Conservation (phyloP, 2,797 vertebrate species). For the Tapirus indicus region DNA sequence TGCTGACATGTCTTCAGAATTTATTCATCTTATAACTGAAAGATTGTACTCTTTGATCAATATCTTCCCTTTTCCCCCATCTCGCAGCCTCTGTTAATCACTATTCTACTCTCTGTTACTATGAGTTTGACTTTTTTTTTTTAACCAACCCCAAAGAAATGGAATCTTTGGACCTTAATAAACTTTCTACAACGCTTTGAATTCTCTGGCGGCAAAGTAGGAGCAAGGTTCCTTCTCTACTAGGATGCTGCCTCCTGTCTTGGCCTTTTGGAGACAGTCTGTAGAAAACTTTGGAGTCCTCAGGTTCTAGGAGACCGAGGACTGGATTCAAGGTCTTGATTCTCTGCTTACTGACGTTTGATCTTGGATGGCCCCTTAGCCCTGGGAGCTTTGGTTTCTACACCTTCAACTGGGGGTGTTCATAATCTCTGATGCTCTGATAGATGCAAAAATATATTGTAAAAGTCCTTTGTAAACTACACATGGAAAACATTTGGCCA, state of each 20-base stretch:
- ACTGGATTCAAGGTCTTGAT: not conserved
- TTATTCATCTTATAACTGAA: not conserved
- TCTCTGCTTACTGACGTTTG: not conserved
- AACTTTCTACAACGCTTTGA: not conserved
- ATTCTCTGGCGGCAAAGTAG: not conserved
- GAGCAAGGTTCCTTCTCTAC: not conserved
- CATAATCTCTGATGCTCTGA: not conserved
- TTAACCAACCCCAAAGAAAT: not conserved
- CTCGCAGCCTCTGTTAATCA: not conserved
- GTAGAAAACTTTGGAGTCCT: not conserved
- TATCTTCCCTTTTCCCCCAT: not conserved
- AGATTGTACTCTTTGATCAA: not conserved
- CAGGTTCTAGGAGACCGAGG: not conserved
- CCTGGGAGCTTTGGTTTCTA: slow-evolving; percentile 4
- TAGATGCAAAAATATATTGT: not conserved
- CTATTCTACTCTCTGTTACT: not conserved
- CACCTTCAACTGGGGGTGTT: not conserved
- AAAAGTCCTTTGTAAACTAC: slow-evolving; percentile 24
- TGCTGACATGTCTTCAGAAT: not conserved
- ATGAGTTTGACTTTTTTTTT: not conserved
- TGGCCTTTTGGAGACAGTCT: not conserved
- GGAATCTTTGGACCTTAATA: not conserved
- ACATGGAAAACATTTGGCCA: not conserved
- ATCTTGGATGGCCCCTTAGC: not conserved
- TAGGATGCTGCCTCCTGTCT: not conserved